Base-by-base conservation (phyloP, 2,888 invertebrate species). In the Nemotelus nigrinus region DNA sequence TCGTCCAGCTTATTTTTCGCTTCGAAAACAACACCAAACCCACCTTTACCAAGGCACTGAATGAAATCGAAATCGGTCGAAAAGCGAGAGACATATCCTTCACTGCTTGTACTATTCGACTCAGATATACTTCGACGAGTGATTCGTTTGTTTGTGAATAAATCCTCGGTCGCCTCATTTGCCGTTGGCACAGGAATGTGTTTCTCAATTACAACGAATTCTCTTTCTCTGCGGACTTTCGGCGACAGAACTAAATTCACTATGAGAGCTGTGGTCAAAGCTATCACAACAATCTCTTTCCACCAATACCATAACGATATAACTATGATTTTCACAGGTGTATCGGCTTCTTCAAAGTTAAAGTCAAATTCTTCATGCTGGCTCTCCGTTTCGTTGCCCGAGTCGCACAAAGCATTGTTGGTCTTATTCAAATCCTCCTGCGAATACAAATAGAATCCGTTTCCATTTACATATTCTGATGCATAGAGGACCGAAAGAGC, bases 21-120 rank as follows among this genome's bases (percentile, higher is more conserved):
- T 85, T 98, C 95, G 85, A 98, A 98, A 0, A 99, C 99, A 2
- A 98, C 93, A 0, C 99, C 99, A 87, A 98, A 99, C 0, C 98
- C 99, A 41, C 99, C 99, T 82, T 91, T 91, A 0, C 97, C 97
- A 25, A 97, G 88, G 81, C 95, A 94, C 80, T 92, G 89, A 48
- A 96, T 88, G 45, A 94, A 92, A 67, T 94, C 93, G 87, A 97
- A 98, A 85, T 98, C 98, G 1, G 90, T 91, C 80, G 92, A 89
- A 85, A 96, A 98, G 65, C 97, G 92, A 81, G 88, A 92, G 81
- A 83, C 82, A 79, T 85, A 87, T 75, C 84, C 80, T 81, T 87
- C 82, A 78, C 82, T 79, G 0, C 84, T 83, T 81, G 82, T 76
- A 41, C 84, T 81, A 72, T 84, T 80, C 74, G 85, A 85, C 81